Base-by-base conservation (phyloP, 2,888 invertebrate genomes). In the Poecilobothrus nobilitatus region DNA sequence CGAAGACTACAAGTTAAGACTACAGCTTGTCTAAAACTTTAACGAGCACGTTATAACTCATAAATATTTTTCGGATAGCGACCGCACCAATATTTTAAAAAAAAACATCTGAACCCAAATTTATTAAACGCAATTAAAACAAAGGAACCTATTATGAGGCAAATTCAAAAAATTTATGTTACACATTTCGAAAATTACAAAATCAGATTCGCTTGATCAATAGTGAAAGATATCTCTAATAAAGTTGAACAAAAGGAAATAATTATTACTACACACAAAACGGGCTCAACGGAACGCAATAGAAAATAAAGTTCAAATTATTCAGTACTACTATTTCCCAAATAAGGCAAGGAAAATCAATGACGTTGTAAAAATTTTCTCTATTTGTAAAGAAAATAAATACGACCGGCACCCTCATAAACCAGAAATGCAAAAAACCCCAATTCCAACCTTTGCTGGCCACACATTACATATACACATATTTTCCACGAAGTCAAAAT, bases 381-480 rank as follows among this genome's bases (percentile, higher is more conserved):
- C 3, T 22, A 67, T 27, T 12, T 70, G 70, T 27, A 71, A 67
- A 64, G 67, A 69, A 62, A 70, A 69, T 21, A 71, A 69, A 67
- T 69, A 68, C 53, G 69, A 69, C 27, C 33, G 71, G 12, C 68
- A 70, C 18, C 71, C 72, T 4, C 70, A 71, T 66, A 66, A 69
- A n/a, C 68, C 62, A 12, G 63, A 68, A 37, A 4, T 72, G 0
- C 20, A 71, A 67, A 62, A 44, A 1, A 71, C 69, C 7, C 70
- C 70, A 6, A 68, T 71, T 22, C 71, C 70, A 8, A 68, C 65
- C 22, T 70, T 69, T 21, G 70, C 71, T 8, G 68, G 70, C 21
- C 69, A 72, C 20, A 70, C 65, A 10, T 10, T 72, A 2, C 71
- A 71, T 63, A 67, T 72, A 1, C 71, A 70, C n/a, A 72, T 71